Conservation (phyloP, 2,888 invertebrate species). For the Dynastes grantii region DNA sequence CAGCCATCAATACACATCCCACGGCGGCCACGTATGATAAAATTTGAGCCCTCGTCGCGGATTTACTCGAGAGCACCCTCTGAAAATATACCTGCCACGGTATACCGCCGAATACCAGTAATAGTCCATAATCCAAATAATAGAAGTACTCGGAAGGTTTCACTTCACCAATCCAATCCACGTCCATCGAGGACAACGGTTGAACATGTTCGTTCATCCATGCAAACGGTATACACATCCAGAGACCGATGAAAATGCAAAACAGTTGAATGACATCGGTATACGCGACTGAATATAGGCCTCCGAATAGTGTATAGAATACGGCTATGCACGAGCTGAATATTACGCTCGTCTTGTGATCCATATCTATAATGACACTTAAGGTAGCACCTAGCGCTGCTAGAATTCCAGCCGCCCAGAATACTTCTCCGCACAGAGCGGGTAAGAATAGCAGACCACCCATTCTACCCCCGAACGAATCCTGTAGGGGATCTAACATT, state of each 20-base stretch:
- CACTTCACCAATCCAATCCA: slow-evolving; percentile 92
- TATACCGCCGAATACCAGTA: slow-evolving; percentile 95
- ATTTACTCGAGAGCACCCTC: slow-evolving; percentile 96
- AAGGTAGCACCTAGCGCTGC: slow-evolving; percentile 97
- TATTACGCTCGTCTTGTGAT: slow-evolving; percentile 93
- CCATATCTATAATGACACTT: slow-evolving; percentile 97
- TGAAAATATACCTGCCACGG: slow-evolving; percentile 99
- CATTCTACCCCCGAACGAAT: slow-evolving; percentile 97
- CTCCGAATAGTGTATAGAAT: slow-evolving; percentile 97
- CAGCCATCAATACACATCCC: slow-evolving; percentile 97
- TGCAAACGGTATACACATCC: slow-evolving; percentile 98
- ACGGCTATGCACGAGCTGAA: slow-evolving; percentile 97
- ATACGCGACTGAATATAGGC: slow-evolving; percentile 98
- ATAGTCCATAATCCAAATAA: slow-evolving; percentile 90
- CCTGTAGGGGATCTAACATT: slow-evolving; percentile 98
- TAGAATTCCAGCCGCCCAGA: slow-evolving; percentile 98
- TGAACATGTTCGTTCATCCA: slow-evolving; percentile 90
- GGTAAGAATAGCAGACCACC: slow-evolving; percentile 97
- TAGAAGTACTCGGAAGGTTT: slow-evolving; percentile 82
- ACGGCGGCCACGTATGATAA: slow-evolving; percentile 96
- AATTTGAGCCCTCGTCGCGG: slow-evolving; percentile 93
- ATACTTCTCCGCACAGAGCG: slow-evolving; percentile 97
- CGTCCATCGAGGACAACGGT: slow-evolving; percentile 85
- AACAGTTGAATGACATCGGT: slow-evolving; percentile 98
- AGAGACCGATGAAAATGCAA: slow-evolving; percentile 97